phyloP scores from a whole-genome alignment of 1,140 invertebrate genomes.

The Chrysomallon squamiferum region DNA sequence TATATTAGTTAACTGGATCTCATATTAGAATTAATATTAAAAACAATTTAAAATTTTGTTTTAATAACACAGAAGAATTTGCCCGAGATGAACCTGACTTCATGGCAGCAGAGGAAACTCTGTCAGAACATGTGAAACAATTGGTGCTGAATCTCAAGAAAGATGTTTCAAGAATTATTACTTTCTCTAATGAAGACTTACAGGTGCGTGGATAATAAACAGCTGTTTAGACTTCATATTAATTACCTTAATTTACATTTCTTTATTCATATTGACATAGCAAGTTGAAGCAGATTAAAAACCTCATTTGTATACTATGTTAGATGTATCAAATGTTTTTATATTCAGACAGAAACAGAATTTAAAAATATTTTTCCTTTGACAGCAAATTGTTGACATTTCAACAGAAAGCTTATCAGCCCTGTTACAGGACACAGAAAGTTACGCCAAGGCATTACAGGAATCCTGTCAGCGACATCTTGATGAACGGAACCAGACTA shows the following conservation, averaged over 20 bases:
- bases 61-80: constrained; percentile 60
- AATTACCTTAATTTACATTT: too few relatives aligned
- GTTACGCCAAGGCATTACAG: constrained; percentile 34
- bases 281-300: too few relatives aligned
- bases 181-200: constrained; percentile 42
- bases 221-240: too few relatives aligned
- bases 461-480: constrained; percentile 66
- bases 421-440: constrained; percentile 29
- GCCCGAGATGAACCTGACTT: constrained; percentile 91
- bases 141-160: constrained; percentile 22
- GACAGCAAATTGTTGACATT: neutral
- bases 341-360: too few relatives aligned
- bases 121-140: constrained; percentile 14
- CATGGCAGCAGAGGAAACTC: constrained; percentile 83
- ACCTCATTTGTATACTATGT: too few relatives aligned
- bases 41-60: too few relatives aligned
- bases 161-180: constrained; percentile 38
- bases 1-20: too few relatives aligned
- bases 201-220: constrained; percentile 21
- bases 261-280: too few relatives aligned
- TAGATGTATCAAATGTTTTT: too few relatives aligned
- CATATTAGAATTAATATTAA: too few relatives aligned
- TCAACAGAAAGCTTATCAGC: constrained; percentile 13
- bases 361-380: neutral
- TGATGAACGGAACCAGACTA: constrained; percentile 38